Conservation (phyloP, 2,113 vertebrate species). For the Platycercus adscitus region DNA sequence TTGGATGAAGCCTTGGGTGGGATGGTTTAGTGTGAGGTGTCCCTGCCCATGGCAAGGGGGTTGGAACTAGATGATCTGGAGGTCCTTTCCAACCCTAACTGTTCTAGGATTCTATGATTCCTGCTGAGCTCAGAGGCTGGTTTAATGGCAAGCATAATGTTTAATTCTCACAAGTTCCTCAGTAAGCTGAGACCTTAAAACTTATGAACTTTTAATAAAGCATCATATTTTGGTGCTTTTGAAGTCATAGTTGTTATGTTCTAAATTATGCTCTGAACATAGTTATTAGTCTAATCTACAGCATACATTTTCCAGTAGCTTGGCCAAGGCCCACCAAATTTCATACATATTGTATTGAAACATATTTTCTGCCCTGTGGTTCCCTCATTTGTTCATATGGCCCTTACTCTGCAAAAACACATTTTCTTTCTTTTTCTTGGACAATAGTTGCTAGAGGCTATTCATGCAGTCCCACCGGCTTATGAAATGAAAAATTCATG, state of each 20-base stretch:
- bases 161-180: neutral
- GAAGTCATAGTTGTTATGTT: neutral
- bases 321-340: neutral
- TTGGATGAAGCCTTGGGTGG: no score
- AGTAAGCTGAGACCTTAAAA: neutral
- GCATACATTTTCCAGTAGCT: neutral
- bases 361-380: conserved; percentile 2
- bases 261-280: neutral
- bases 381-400: conserved; percentile 17
- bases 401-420: conserved; percentile 15
- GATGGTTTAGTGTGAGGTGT: no score
- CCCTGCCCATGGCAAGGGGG: no score
- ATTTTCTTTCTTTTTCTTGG: neutral
- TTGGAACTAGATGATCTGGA: no score
- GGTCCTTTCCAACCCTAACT: no score
- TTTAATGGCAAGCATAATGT: neutral
- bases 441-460: neutral
- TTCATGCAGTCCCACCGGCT: neutral
- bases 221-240: neutral
- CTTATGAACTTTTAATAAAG: neutral
- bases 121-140: neutral
- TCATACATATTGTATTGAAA: conserved; percentile 11
- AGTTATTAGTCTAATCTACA: neutral
- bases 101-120: no score
- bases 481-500: neutral